Evolutionary conservation across 2,888 invertebrate genomes (phyloP), one percentile per base, ranked within the genome.

Genomic region (Cacoxenus indagator): DNA sequence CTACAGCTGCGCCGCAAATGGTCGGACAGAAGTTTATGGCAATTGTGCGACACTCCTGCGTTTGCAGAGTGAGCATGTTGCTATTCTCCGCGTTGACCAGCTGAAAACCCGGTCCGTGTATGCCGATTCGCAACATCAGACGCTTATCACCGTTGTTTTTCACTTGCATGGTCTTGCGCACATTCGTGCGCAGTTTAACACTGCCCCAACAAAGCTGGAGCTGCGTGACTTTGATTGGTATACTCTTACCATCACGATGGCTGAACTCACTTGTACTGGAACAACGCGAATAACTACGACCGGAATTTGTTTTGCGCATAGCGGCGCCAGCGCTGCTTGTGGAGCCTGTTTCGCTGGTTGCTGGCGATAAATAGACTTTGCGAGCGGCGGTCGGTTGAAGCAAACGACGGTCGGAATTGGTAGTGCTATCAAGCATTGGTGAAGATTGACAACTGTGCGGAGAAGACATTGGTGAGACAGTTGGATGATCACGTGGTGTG

Each of bases 171-270:
- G 90, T 89, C 74, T 91, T 91, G 0, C 87, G 87, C 0, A 88
- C 88, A 19, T 87, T 88, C 71, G 90, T 91, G 31, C 91, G 90
- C 9, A 90, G 81, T 78, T 90, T 90, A 1, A 91, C 85, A 75
- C 91, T 91, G 29, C 90, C 91, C 92, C 92, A 92, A 17, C 91
- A 89, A 5, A 92, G 76, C 72, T 91, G 90, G 8, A 88, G 87
- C 48, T 90, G 89, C 0, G 91, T 91, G 1, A 91, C 89, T 77
- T 91, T 90, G 11, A 92, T 87, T 0, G 92, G 91, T 9, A 90
- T 77, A 3, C 73, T 64, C 65, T 84, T 84, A 0, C 85, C 86
- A 72, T 87, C 86, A 0, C 85, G 82, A 70, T 87, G 87, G 46
- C 84, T 87, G 24, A 87, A 88, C 74, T 88, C 87, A 68, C 88